Evolutionary conservation across 1,140 invertebrate genomes (phyloP), one percentile per base, ranked within the genome.

Genomic region (Ctenoplectra terminalis): DNA sequence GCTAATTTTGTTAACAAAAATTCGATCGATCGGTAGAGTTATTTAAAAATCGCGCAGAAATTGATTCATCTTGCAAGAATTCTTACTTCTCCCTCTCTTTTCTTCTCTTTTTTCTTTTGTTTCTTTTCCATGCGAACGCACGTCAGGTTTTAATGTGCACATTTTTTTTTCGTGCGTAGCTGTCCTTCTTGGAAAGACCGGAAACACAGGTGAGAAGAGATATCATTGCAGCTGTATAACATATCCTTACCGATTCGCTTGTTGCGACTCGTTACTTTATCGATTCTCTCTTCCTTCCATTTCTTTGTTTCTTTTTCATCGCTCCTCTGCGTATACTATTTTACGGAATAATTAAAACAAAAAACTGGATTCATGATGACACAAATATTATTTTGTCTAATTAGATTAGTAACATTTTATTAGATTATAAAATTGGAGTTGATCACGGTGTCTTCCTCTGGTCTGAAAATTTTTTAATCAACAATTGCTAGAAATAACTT

Each of bases 171-270:
- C 88, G 87, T 91, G 76, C 87, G 76, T 91, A 93, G 91, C 93
- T 92, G 94, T 92, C 83, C 93, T 94, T 75, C 93, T 94, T 82
- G 93, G 93, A 87, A 94, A 94, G 83, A 91, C 92, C 89, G 92
- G 92, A 92, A 92, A 88, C 79, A 93, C 92, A 94, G 93, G 93
- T 94, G 93, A 94, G 92, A 90, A 82, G 71, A 64, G 31, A 58
- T n/a, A n/a, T 54, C n/a, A 58, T 67, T 64, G 52, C 70, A 56
- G 40, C 58, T 66, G 40, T 73, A 73, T 52, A 17, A 46, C 29
- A 60, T 23, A 37, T 52, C 61, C 56, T 54, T 54, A 37, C 17
- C 46, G 40, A 15, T 46, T 54, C 54, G 50, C 72, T 78, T 71
- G 31, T 46, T 64, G 8, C 37, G 43, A 40, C 23, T 43, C 50